phyloP scores from a whole-genome alignment of 2,797 vertebrate species.

The Oreochromis grahami region DNA sequence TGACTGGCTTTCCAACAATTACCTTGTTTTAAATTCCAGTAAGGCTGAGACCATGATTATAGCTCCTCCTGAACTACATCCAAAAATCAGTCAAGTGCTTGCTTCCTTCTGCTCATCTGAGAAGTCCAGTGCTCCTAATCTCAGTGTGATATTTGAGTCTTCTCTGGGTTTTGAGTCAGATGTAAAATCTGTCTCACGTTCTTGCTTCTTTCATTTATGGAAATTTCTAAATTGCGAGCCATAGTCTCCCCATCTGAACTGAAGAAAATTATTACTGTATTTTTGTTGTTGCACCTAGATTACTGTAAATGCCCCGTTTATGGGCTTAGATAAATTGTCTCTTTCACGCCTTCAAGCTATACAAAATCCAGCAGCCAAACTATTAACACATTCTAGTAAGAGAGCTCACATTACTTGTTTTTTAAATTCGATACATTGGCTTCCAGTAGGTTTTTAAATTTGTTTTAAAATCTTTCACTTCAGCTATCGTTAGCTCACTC shows the following conservation, averaged over 20 bases:
- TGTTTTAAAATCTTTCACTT: background rate
- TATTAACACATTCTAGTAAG: background rate
- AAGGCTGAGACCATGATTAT: background rate
- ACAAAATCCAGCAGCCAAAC: background rate
- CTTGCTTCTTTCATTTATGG: background rate
- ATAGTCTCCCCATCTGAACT: background rate
- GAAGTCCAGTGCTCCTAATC: background rate
- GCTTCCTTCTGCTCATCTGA: background rate
- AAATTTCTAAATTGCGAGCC: background rate
- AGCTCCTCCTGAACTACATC: background rate
- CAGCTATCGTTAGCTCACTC: background rate
- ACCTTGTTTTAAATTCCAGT: background rate
- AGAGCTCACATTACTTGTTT: background rate
- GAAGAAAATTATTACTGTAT: background rate
- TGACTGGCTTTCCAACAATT: background rate
- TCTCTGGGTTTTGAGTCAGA: background rate
- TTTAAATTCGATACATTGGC: background rate
- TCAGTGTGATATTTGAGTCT: background rate
- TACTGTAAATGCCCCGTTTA: background rate
- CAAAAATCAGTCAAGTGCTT: background rate
- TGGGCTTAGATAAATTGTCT: background rate
- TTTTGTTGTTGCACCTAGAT: background rate
- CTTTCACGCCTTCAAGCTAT: background rate
- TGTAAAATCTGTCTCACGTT: background rate
- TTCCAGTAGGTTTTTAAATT: background rate